Evolutionary conservation across 2,113 vertebrate species (phyloP).

Genomic region (Ochotona curzoniae): DNA sequence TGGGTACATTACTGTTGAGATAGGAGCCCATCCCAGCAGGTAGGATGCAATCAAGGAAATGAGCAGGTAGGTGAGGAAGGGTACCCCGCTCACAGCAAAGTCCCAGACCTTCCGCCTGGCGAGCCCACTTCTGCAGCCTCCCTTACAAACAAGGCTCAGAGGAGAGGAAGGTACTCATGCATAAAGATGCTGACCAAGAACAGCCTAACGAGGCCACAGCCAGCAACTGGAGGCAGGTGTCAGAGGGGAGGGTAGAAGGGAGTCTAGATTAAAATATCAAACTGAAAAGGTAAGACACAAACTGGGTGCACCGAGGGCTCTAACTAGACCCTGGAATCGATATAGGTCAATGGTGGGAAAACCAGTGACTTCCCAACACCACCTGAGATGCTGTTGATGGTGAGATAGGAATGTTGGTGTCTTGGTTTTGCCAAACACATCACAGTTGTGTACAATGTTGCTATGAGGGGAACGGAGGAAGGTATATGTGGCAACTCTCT

Average conservation of each 20-base stretch:
- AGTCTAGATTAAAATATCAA: not conserved
- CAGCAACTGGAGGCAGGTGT: not conserved
- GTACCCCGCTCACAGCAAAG: not conserved
- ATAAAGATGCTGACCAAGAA: not conserved
- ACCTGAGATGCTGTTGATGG: not conserved
- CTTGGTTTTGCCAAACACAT: not conserved
- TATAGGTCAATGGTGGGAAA: not conserved
- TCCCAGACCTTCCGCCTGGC: not conserved
- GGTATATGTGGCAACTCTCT: not conserved
- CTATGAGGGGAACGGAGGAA: not conserved
- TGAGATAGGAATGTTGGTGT: not conserved
- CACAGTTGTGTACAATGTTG: not conserved
- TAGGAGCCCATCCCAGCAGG: not conserved
- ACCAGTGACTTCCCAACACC: not conserved
- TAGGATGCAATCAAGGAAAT: not conserved
- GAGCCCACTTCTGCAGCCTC: not conserved
- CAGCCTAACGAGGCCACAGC: not conserved
- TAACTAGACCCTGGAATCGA: not conserved
- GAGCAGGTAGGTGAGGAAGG: not conserved
- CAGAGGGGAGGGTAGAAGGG: too few relatives aligned
- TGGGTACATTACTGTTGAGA: not conserved
- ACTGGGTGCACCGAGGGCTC: not conserved
- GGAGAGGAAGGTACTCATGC: not conserved
- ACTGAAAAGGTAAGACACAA: not conserved
- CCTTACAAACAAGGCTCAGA: not conserved